Evolutionary conservation across 2,888 invertebrate species (phyloP).

Genomic region (Sarcophaga carnaria): DNA sequence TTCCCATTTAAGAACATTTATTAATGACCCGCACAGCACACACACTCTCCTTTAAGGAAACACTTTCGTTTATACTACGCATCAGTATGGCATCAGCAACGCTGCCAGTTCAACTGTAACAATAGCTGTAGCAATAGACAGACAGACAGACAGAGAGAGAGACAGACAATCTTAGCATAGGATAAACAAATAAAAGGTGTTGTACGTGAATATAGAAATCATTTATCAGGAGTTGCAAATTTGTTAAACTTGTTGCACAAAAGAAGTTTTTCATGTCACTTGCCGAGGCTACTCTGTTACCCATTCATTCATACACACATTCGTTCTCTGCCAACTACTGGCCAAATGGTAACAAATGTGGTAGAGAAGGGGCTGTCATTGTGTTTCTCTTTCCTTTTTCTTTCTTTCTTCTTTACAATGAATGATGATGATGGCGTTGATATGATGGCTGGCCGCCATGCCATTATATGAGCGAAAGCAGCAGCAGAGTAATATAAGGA

Average conservation of each 20-base stretch:
- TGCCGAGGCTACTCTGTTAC: slow-evolving; percentile 74
- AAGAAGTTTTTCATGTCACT: slow-evolving; percentile 80
- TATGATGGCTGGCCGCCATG: slow-evolving; percentile 61
- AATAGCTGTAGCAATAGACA: slow-evolving; percentile 16
- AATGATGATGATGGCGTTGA: slow-evolving; percentile 69
- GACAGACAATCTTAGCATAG: neutral
- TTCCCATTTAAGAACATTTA: slow-evolving; percentile 72
- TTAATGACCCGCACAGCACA: slow-evolving; percentile 75
- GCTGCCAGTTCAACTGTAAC: neutral
- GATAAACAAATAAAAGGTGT: slow-evolving; percentile 65
- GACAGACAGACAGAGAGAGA: no score
- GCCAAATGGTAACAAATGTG: neutral
- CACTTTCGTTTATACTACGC: slow-evolving; percentile 16
- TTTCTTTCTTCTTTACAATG: slow-evolving; percentile 43
- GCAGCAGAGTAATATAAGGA: slow-evolving; percentile 22
- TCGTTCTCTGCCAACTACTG: neutral
- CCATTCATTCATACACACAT: slow-evolving; percentile 8
- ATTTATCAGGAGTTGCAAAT: slow-evolving; percentile 78
- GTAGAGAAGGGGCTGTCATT: neutral
- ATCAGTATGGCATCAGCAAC: neutral
- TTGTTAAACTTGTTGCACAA: slow-evolving; percentile 79
- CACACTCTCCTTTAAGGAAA: slow-evolving; percentile 11
- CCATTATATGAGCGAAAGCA: slow-evolving; percentile 31
- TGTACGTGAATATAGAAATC: slow-evolving; percentile 75
- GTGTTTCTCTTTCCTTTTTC: slow-evolving; percentile 8